A percentile compares a stretch with the other conserved stretches of the same genome.
These are phyloP conservation scores for Serrognathus titanus DNA, from an alignment of 2,888 invertebrate genomes.

Conservation along the genomic window DNA sequence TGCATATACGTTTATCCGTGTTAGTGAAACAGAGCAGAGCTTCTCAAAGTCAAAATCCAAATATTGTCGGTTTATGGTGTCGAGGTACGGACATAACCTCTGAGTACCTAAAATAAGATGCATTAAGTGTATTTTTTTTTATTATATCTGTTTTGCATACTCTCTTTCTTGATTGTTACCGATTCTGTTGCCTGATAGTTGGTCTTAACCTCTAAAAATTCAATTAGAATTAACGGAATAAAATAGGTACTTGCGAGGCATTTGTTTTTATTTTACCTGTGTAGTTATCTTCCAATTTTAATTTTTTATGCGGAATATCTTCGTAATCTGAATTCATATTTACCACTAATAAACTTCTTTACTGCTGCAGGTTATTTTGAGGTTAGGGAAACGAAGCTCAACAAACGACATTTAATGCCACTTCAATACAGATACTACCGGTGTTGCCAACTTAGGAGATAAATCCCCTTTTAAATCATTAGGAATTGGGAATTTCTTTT, in stretches of 20 bases:
- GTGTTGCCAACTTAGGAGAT: too few species aligned
- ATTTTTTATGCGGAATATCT: not conserved
- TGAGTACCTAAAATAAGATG: constrained; percentile 20
- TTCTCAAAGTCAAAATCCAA: constrained; percentile 99
- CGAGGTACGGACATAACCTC: constrained; percentile 87
- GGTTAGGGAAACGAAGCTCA: too few species aligned
- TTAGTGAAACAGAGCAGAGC: constrained; percentile 94
- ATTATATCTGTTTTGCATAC: not conserved
- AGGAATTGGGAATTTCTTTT: too few species aligned
- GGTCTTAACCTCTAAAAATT: not conserved
- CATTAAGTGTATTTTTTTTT: not conserved
- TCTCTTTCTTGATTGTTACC: not conserved
- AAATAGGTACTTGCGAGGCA: not conserved
- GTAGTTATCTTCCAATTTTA: not conserved
- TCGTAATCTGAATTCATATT: not conserved
- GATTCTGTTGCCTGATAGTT: not conserved
- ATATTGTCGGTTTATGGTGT: constrained; percentile 95
- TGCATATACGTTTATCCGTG: constrained; percentile 98
- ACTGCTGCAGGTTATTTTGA: too few species aligned
- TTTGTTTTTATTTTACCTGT: not conserved
- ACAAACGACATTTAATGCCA: too few species aligned
- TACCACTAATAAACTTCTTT: not conserved
- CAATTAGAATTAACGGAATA: not conserved
- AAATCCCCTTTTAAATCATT: too few species aligned
- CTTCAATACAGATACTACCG: too few species aligned